Percentiles rank a stretch among this genome's conserved stretches.
These are phyloP conservation scores for Bufo gargarizans DNA, from an alignment of 2,113 vertebrate genomes.

Conservation along the genomic window DNA sequence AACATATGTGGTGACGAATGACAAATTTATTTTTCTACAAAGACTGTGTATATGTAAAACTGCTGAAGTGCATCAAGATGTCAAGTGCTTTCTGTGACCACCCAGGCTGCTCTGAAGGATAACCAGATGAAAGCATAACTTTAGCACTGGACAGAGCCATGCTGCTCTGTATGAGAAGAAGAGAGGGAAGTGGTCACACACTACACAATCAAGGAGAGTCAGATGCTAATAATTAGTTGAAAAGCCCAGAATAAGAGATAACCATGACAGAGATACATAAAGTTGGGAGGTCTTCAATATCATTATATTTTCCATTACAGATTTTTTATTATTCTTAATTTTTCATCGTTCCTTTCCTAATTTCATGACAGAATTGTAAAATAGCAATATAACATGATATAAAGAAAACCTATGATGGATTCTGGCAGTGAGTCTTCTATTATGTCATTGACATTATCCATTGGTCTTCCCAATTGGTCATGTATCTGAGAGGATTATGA, in stretches of 20 bases:
- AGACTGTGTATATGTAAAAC: conserved; percentile 99
- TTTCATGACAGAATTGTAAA: neutral
- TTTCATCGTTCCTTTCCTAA: neutral
- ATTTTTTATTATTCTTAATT: neutral
- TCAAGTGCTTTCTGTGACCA: conserved; percentile 99
- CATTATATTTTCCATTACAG: neutral
- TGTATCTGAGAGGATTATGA: too few relatives aligned
- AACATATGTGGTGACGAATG: conserved; percentile 99
- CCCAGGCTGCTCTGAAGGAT: conserved; percentile 99
- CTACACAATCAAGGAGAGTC: conserved; percentile 60
- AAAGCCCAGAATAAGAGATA: conserved; percentile 65
- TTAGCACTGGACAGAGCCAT: conserved; percentile 75
- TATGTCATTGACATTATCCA: neutral
- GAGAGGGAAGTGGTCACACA: conserved; percentile 53
- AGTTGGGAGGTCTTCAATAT: conserved; percentile 28
- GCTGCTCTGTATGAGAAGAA: conserved; percentile 59
- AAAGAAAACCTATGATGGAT: neutral
- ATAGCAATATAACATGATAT: neutral
- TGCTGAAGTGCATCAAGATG: conserved; percentile 99
- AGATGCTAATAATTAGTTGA: conserved; percentile 67
- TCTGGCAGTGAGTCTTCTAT: neutral
- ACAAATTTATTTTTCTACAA: conserved; percentile 99
- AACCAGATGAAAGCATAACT: conserved; percentile 98
- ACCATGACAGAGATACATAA: conserved; percentile 56
- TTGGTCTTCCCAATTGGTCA: too few relatives aligned